Percentiles rank a stretch among this genome's conserved stretches.
phyloP scores from a whole-genome alignment of 2,888 invertebrate species.

The Ichneumoninae sp. region DNA sequence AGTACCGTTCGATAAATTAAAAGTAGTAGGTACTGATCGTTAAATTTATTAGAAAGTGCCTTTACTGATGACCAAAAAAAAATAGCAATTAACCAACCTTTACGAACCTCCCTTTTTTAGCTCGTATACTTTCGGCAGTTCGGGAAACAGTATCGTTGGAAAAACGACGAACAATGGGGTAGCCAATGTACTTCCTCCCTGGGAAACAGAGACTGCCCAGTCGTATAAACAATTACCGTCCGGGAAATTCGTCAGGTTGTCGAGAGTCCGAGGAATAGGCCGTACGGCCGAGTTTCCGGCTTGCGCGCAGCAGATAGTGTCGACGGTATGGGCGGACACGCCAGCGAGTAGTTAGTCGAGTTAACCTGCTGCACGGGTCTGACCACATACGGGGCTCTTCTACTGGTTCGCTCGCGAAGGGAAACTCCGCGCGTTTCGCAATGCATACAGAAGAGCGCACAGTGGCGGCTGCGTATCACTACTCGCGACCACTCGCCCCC shows the following conservation, averaged over 20 bases:
- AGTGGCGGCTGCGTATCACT: constrained; percentile 17
- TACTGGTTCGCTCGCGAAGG: constrained; percentile 23
- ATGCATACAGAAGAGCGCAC: constrained; percentile 23
- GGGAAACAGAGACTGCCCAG: constrained; percentile 15
- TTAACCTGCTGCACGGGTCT: constrained; percentile 23
- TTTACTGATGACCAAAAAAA: neutral
- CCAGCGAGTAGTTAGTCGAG: constrained; percentile 37
- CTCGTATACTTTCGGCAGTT: neutral
- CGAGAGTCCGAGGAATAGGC: constrained; percentile 38
- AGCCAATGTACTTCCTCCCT: neutral
- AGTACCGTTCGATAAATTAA: neutral
- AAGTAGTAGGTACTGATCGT: no score
- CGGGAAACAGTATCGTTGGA: neutral
- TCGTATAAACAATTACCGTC: constrained; percentile 55
- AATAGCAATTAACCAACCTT: neutral
- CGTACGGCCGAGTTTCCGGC: constrained; percentile 40
- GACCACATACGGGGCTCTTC: neutral
- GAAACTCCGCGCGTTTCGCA: neutral
- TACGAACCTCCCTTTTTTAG: neutral
- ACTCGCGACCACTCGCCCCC: constrained; percentile 44
- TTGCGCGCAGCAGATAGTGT: constrained; percentile 52
- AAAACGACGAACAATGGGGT: neutral
- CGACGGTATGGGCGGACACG: constrained; percentile 39
- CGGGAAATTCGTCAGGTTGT: constrained; percentile 57
- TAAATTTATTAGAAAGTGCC: neutral